Evolutionary conservation across 2,113 vertebrate species (phyloP), one percentile per base, ranked within the genome.

Genomic region (Clarias magur): DNA sequence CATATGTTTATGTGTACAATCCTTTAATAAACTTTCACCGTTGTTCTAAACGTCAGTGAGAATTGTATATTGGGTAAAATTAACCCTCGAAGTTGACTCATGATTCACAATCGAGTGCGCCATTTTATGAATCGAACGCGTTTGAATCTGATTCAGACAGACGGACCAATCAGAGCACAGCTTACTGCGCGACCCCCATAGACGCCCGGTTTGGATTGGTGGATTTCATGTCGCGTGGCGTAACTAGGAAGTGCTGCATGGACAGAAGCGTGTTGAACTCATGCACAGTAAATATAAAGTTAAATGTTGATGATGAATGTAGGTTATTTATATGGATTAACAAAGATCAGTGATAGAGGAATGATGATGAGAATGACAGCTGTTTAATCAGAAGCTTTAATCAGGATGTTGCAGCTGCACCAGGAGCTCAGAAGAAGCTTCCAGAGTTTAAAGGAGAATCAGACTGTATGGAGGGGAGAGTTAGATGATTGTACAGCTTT

Each of bases 341-440:
- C 1, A 17, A 5, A 17, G 4, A 38, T 38, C 42, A 23, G 19
- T 81, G 17, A 34, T 9, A 2, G 2, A 84, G 8, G 15, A 17
- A 13, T 13, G 25, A 25, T 19, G 4, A 86, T 60, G 8, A 27
- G 23, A 16, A 10, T 21, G 30, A 7, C 19, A 65, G 42, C 30
- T 13, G 57, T 81, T 23, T 62, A 62, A 62, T 62, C 57, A 30
- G 42, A 42, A 42, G 42, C 4, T 42, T 6, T 42, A 42, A 42
- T 42, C 42, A 48, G 48, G 0, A 2, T 93, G 0, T n/a, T 85
- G 2, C 83, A 86, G 2, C 62, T 96, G 4, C 93, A 94, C 0
- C 90, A 93, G 62, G 93, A 93, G 1, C 89, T 97, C 63, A 94
- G 90, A 88, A 95, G 90, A 87, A 93, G 94, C 87, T 97, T 97